Evolutionary conservation across 2,888 invertebrate species (phyloP), one percentile per base, ranked within the genome.

Genomic region (Steinernema hermaphroditum): DNA sequence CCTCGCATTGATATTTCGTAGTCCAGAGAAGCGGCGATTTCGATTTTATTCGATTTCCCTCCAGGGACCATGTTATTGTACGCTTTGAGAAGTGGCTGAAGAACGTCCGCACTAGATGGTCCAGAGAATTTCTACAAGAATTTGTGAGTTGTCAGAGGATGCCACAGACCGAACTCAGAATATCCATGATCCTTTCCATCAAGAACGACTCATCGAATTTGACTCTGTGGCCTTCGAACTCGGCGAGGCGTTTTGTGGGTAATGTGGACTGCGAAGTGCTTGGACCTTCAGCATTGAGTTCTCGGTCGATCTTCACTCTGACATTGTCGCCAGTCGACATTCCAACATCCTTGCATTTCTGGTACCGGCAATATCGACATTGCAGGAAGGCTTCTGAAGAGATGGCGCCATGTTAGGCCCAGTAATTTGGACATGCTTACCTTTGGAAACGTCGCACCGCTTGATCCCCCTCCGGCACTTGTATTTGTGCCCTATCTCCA

Each of bases 371-470:
- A 16, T 4, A 32, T 62, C 62, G 1, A 19, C 62, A 62, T 2
- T 62, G 22, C 27, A 6, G 37, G 37, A 37, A 37, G 37, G 37
- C 37, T 12, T 37, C 62, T 62, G 32, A 62, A 22, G n/a, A n/a
- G n/a, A n/a, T n/a, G n/a, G n/a, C n/a, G n/a, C 37, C 37, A 8
- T 37, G 4, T 37, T 37, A 8, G 6, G 6, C 37, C 12, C 72
- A 70, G 24, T 69, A 22, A 16, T 4, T 4, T 16, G 4, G 46
- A 46, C 4, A 6, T 41, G 62, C n/a, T 69, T 49, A 32, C 72
- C 62, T 69, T 49, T 69, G 9, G 72, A 24, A 29, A 69, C 44
- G 24, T 72, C 72, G 24, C 72, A 72, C 2, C 44, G 19, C 6
- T 19, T 27, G 32, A n/a, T 29, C 32, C 14, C 34, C 24, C 34